These are phyloP conservation scores for Channa argus DNA, from an alignment of 2,113 vertebrate species.

Conservation along the genomic window DNA sequence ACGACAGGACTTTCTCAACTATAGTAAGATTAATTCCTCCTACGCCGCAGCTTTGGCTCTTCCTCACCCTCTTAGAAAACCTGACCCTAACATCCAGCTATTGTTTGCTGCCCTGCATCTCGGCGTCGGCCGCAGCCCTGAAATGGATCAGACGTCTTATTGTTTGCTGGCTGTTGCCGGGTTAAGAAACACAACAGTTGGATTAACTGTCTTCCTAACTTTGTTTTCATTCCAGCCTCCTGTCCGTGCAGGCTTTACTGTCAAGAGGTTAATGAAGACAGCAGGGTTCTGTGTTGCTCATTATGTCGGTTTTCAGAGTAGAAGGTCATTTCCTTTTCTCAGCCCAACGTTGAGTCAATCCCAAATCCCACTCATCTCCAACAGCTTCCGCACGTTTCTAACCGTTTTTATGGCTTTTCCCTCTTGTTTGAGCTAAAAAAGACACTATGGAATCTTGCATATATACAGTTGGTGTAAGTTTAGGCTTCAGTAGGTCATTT, in stretches of 20 bases:
- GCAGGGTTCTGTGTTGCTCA: too few species aligned
- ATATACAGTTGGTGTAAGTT: too few species aligned
- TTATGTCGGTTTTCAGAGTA: too few species aligned
- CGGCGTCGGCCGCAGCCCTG: conserved; percentile 19
- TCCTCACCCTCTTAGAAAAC: background rate
- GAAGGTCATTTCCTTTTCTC: too few species aligned
- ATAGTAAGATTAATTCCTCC: background rate
- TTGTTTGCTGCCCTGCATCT: conserved; percentile 62
- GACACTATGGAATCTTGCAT: too few species aligned
- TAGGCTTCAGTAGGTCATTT: too few species aligned
- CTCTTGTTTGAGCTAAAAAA: too few species aligned
- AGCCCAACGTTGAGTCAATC: too few species aligned
- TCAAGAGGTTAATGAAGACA: background rate
- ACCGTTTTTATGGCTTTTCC: too few species aligned
- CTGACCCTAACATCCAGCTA: conserved; percentile 13
- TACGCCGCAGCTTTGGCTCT: background rate
- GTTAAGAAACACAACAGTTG: conserved; percentile 33
- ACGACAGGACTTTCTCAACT: background rate
- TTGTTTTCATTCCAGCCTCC: background rate
- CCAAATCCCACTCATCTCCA: too few species aligned
- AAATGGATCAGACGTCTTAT: conserved; percentile 62
- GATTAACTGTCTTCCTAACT: conserved; percentile 38
- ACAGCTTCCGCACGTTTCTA: too few species aligned
- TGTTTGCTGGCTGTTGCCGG: conserved; percentile 19
- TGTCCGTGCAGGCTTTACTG: background rate